A percentile compares a stretch with the other conserved stretches of the same genome.
These are phyloP conservation scores for Drosophila persimilis DNA, from an alignment of 1,140 invertebrate genomes.

Conservation along the genomic window DNA sequence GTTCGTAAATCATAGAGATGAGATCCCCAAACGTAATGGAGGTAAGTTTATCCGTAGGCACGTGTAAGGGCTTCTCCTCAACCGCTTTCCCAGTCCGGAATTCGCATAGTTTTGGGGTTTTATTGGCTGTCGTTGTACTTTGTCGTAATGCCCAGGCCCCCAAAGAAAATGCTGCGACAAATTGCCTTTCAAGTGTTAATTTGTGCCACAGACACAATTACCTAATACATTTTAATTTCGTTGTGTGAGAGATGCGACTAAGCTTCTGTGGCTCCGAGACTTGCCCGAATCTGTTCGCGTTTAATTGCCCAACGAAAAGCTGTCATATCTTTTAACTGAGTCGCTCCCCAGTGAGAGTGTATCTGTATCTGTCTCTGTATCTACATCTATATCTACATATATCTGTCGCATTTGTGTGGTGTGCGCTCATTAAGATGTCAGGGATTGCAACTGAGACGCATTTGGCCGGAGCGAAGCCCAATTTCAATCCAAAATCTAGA, in stretches of 20 bases:
- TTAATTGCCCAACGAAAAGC: constrained; percentile 51
- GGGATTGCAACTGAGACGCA: constrained; percentile 46
- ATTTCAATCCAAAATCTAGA: constrained; percentile 13
- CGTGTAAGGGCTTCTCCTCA: constrained; percentile 13
- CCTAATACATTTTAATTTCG: constrained; percentile 79
- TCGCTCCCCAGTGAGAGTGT: background rate
- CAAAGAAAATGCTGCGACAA: constrained; percentile 59
- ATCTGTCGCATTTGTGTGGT: constrained; percentile 16
- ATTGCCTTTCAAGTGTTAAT: constrained; percentile 76
- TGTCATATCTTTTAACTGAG: constrained; percentile 50
- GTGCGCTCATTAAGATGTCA: constrained; percentile 49
- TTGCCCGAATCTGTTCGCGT: constrained; percentile 27
- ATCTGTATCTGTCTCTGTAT: no score
- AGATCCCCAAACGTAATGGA: no score
- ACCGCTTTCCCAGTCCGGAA: constrained; percentile 25
- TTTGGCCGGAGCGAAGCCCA: background rate
- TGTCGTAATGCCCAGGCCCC: constrained; percentile 28
- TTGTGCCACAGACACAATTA: constrained; percentile 79
- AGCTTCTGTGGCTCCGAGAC: constrained; percentile 28
- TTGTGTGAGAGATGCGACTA: constrained; percentile 39
- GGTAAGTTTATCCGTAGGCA: background rate
- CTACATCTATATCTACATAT: no score
- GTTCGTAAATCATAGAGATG: background rate
- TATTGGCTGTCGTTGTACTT: constrained; percentile 5
- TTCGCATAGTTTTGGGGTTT: constrained; percentile 12